Percentiles rank a stretch among this genome's conserved stretches.
Conservation (phyloP, 2,888 invertebrate species). For the Chrysolina oricalcia region DNA sequence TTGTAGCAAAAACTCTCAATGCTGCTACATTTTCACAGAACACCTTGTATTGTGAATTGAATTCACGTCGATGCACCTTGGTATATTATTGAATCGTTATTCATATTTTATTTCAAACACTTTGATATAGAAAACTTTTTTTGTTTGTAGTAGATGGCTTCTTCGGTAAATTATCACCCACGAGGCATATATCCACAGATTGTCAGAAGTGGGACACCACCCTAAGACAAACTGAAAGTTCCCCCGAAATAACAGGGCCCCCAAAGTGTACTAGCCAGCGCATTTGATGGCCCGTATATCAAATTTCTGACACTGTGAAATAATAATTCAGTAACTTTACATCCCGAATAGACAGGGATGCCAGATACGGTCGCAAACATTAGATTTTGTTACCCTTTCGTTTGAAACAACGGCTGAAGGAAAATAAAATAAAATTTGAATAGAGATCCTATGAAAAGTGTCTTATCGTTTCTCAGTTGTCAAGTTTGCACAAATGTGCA, state of each 20-base stretch:
- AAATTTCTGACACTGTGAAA: slow-evolving; percentile 70
- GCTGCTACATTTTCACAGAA: no score
- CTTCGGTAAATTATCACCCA: slow-evolving; percentile 63
- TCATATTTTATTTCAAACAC: no score
- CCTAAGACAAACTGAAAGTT: slow-evolving; percentile 48
- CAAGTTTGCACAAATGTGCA: neutral
- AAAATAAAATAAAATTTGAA: slow-evolving; percentile 22
- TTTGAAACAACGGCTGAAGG: neutral
- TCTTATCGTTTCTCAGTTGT: neutral
- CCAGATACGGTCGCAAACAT: slow-evolving; percentile 55
- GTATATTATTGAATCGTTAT: no score
- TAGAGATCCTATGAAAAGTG: neutral
- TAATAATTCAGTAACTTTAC: slow-evolving; percentile 71
- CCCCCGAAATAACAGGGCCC: slow-evolving; percentile 54
- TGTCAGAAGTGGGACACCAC: slow-evolving; percentile 57
- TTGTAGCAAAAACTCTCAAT: no score
- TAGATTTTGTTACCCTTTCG: slow-evolving; percentile 6
- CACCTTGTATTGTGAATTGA: no score
- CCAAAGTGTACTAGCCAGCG: slow-evolving; percentile 64
- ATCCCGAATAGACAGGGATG: slow-evolving; percentile 69
- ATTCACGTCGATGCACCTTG: no score
- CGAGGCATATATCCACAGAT: slow-evolving; percentile 66
- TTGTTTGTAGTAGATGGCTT: no score
- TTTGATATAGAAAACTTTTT: no score
- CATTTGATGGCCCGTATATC: slow-evolving; percentile 71